phyloP scores from a whole-genome alignment of 2,113 vertebrate genomes.

The Ibidorhyncha struthersii region DNA sequence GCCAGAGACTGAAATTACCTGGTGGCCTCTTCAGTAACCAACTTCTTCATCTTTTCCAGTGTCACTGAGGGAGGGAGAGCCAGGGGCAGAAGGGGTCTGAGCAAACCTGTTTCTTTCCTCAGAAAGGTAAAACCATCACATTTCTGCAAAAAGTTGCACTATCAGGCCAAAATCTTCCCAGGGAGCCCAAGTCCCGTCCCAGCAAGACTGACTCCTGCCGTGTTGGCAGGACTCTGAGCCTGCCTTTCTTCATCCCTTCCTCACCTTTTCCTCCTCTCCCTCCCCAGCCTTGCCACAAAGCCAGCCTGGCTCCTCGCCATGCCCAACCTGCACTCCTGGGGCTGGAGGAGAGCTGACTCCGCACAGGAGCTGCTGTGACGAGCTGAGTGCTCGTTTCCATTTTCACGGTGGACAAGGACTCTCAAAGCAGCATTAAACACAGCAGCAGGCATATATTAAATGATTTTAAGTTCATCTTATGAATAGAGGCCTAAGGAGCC shows the following conservation, averaged over 20 bases:
- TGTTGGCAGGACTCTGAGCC: neutral
- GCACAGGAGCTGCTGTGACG: neutral
- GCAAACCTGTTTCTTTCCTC: neutral
- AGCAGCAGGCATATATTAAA: neutral
- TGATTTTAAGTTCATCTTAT: neutral
- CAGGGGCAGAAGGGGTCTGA: neutral
- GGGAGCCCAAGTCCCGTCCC: neutral
- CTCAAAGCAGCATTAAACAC: neutral
- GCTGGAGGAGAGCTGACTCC: neutral
- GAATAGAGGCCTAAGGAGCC: neutral
- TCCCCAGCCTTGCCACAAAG: neutral
- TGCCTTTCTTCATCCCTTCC: neutral
- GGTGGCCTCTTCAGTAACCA: neutral
- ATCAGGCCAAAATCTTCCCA: neutral
- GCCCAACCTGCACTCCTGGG: neutral
- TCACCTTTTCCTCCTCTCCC: neutral
- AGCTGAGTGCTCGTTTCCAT: neutral
- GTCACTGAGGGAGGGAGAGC: neutral
- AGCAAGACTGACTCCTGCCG: neutral
- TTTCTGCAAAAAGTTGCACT: neutral
- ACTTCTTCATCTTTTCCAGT: neutral
- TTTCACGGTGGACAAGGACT: neutral
- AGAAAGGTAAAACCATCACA: neutral
- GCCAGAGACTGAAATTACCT: neutral
- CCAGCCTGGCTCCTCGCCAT: neutral